Evolutionary conservation across 2,888 invertebrate genomes (phyloP), one percentile per base, ranked within the genome.

Genomic region (Cyclophora albipunctata): DNA sequence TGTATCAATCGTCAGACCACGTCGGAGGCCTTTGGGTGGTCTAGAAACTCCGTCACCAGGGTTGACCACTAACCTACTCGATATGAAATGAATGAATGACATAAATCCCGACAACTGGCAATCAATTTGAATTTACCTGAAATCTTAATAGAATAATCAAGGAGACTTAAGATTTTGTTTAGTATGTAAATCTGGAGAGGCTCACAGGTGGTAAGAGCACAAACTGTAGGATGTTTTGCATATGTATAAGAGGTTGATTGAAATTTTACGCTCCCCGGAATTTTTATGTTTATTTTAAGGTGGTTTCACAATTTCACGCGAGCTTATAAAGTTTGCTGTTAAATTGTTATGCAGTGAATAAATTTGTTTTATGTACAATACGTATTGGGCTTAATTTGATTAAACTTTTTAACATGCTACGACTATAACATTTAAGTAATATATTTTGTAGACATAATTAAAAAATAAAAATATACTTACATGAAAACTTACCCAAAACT

Each of bases 201-300:
- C 3, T 33, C 7, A 43, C 33, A 43, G 7, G 43, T 3, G n/a
- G 4, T 37, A 5, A 37, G 4, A 37, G 37, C 37, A 4, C 37
- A 37, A 37, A 37, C 37, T 37, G 4, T 37, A 2, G 4, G 37
- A 47, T 47, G 61, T 67, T 85, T 84, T 81, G 80, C 85, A 84
- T 86, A 84, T 80, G 84, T 83, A 85, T 81, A 81, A 76, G 72
- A 70, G 71, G 61, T 71, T 83, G 86, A 87, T 87, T 86, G 85
- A 87, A 86, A 84, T 81, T 84, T 83, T 81, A 82, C 80, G 80
- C 78, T 73, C 70, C 62, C 69, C 67, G 71, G 71, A 77, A 78
- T 81, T 85, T 84, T 83, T 79, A 81, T 81, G 81, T 78, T 81
- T 81, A 81, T 76, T 81, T 82, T 78, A 77, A 75, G 71, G 63